Conservation (phyloP, 2,888 invertebrate species). For the Drosophila demipolita region DNA sequence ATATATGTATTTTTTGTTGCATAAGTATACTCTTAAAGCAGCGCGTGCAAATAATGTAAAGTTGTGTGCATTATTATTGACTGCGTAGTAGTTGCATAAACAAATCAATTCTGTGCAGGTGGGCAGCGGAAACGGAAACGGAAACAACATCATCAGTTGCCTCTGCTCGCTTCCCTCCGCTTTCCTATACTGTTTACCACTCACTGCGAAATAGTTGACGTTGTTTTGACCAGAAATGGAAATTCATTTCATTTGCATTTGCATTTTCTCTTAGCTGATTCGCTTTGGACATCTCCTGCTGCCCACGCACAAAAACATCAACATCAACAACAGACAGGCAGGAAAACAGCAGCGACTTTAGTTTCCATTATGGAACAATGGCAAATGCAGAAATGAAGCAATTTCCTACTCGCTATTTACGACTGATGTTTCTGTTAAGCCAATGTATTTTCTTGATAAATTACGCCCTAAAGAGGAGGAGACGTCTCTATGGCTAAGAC, state of each 20-base stretch:
- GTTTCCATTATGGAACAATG: conserved; percentile 10
- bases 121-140: conserved; percentile 56
- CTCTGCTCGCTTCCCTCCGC: background rate
- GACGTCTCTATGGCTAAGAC: background rate
- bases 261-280: conserved; percentile 44
- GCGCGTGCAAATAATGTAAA: conserved; percentile 19
- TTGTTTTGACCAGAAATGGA: conserved; percentile 47
- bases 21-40: conserved; percentile 9
- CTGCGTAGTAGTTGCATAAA: conserved; percentile 44
- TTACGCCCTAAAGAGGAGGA: conserved; percentile 3
- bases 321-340: background rate
- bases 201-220: conserved; percentile 19
- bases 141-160: conserved; percentile 48
- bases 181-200: background rate
- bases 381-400: conserved; percentile 32
- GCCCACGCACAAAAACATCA: conserved; percentile 3
- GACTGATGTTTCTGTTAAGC: conserved; percentile 5
- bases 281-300: background rate
- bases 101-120: conserved; percentile 40
- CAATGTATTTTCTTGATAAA: conserved; percentile 20
- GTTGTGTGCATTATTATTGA: conserved; percentile 46
- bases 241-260: conserved; percentile 67
- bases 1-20: conserved; percentile 2
- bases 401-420: conserved; percentile 27
- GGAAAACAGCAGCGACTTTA: conserved; percentile 9